Base-by-base conservation (phyloP, 2,888 invertebrate species). In the Xestobium rufovillosum region DNA sequence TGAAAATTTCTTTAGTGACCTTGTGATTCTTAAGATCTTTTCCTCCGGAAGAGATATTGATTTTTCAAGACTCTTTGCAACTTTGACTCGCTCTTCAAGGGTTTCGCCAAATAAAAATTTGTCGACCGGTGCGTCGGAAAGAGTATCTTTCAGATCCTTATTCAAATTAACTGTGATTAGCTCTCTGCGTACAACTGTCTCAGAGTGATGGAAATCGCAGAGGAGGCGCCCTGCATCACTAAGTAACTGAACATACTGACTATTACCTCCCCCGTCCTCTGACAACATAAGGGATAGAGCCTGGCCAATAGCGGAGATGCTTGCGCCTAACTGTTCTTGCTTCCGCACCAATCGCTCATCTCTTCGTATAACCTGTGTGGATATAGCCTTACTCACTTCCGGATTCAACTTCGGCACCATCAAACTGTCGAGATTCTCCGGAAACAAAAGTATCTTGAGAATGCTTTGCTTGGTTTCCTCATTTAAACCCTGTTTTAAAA, bases 51-150 rank as follows among this genome's bases (percentile, higher is more conserved):
- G 8, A 6, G 42, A 39, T n/a, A n/a, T n/a, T n/a, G 28, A 10
- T 28, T 10, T 28, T n/a, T 28, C 28, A 6, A 28, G 10, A 10
- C 8, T 8, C 10, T 12, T 28, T 12, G 28, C n/a, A 8, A 10
- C 12, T 12, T 28, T 28, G 6, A 28, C 10, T 6, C 28, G n/a
- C 4, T 42, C 42, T n/a, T 28, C 40, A 9, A 42, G 15, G 4
- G 39, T 36, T 8, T 42, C 30, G 10, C 42, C 42, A 41, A 42
- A 42, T 2, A 42, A 28, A 34, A 30, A 42, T 2, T 28, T 35
- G 31, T 39, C 39, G 6, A 40, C 29, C 4, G 26, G 33, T n/a
- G 10, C 32, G 14, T 41, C 23, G 2, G 39, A n/a, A 3, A 42
- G 29, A 4, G 32, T 39, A 8, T 35, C 39, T 27, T 42, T 41